Base-by-base conservation (phyloP, 2,888 invertebrate genomes). In the Athrips mouffetella region DNA sequence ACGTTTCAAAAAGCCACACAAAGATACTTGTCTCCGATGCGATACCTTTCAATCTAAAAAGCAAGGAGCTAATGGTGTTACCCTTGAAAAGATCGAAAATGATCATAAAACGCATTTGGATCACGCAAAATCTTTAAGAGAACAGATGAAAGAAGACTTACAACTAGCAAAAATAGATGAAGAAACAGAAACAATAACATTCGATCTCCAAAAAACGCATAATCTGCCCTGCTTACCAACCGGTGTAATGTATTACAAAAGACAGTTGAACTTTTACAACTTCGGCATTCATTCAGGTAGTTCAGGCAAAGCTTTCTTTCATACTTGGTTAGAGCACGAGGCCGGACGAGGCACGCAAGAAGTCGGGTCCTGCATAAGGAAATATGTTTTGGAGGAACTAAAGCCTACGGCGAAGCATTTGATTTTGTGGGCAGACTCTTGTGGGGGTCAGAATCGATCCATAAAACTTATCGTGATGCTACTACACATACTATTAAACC, bases 201-300 rank as follows among this genome's bases (percentile, higher is more conserved):
- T 55, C 49, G 55, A 55, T 37, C 51, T 62, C 46, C 54, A 60
- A 56, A 56, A 60, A 48, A 61, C 56, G 8, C 54, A 54, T 16
- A 47, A 54, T 27, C 41, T 61, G 37, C 58, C 59, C 2, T 47
- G 49, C 49, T 15, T 60, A 25, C 57, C 63, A 13, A 63, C 61
- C n/a, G 55, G 51, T 50, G 57, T 62, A 23, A 49, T 60, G 44
- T 61, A 57, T 49, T 62, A 61, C 23, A 62, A 62, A 37, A 47
- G 62, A 6, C 62, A 64, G 35, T 50, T 65, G 11, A 62, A 62
- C 53, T 47, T 66, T 2, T 55, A 62, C 49, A 66, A 63, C 45
- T 48, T 54, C 27, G 60, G 59, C 1, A 53, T 64, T 39, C 59
- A 63, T 53, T 50, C 50, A 44, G 63, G 53, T 15, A 53, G 50